Conservation (phyloP, 2,888 invertebrate genomes). For the Pseudococcus viburni region DNA sequence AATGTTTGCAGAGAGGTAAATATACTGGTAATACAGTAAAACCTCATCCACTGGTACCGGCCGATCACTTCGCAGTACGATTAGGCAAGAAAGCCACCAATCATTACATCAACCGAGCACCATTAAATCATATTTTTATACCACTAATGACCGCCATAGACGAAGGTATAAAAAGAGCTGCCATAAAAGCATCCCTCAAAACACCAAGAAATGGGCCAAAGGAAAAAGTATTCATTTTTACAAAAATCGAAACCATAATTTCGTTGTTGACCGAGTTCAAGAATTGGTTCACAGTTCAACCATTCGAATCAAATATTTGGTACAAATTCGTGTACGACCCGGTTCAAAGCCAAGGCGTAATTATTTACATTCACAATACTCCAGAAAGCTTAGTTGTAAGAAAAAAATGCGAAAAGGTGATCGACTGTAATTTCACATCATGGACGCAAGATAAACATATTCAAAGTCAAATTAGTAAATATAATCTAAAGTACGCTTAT, state of each 20-base stretch:
- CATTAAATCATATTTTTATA: too few species aligned
- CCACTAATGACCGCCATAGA: neutral
- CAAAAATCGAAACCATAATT: neutral
- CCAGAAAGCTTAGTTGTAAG: neutral
- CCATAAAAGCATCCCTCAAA: neutral
- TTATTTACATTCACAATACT: neutral
- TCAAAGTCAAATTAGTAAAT: neutral
- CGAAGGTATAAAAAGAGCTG: neutral
- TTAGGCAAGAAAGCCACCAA: neutral
- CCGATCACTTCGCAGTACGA: neutral
- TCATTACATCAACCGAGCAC: neutral
- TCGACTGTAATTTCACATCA: neutral
- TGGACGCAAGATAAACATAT: neutral
- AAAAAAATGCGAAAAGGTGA: neutral
- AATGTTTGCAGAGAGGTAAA: neutral
- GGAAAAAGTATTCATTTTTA: neutral
- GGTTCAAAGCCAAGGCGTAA: neutral
- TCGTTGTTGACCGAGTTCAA: neutral
- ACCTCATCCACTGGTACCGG: neutral
- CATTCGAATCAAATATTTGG: neutral
- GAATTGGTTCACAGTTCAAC: neutral
- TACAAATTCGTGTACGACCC: neutral
- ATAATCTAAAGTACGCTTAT: neutral
- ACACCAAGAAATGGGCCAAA: neutral
- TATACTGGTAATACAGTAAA: neutral